phyloP scores from a whole-genome alignment of 2,888 invertebrate species.

The Drosophila yooni region DNA sequence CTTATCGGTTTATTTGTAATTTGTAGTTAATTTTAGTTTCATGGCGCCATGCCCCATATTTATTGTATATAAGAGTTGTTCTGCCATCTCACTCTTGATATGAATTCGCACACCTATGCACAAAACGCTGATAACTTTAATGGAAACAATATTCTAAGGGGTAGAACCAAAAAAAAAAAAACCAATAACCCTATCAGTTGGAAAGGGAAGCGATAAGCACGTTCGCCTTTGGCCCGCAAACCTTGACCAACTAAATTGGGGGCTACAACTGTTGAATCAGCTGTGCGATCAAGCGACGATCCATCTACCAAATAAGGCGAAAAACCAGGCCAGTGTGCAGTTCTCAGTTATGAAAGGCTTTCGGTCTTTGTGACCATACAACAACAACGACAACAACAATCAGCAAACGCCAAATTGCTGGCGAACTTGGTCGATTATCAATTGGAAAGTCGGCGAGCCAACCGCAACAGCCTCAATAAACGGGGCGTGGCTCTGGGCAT shows the following conservation, averaged over 20 bases:
- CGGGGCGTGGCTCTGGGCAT: slow-evolving; percentile 63
- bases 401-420: slow-evolving; percentile 17
- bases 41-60: slow-evolving; percentile 37
- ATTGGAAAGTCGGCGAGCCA: slow-evolving; percentile 66
- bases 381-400: slow-evolving; percentile 4
- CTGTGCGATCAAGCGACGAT: slow-evolving; percentile 44
- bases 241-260: slow-evolving; percentile 72
- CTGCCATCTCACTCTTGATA: slow-evolving; percentile 27
- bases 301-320: slow-evolving; percentile 40
- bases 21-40: slow-evolving; percentile 40
- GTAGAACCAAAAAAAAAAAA: neutral
- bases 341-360: slow-evolving; percentile 41
- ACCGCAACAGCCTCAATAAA: slow-evolving; percentile 66
- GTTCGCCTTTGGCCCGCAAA: slow-evolving; percentile 40
- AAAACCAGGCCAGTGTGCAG: slow-evolving; percentile 13
- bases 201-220: slow-evolving; percentile 59
- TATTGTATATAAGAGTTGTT: neutral
- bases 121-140: slow-evolving; percentile 34
- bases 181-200: slow-evolving; percentile 32
- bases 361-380: neutral
- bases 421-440: slow-evolving; percentile 63
- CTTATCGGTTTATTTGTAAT: slow-evolving; percentile 47
- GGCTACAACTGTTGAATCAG: slow-evolving; percentile 55
- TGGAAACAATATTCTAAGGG: slow-evolving; percentile 25
- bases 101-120: slow-evolving; percentile 43